Evolutionary conservation across 1,140 invertebrate genomes (phyloP).

Genomic region (Drosophila truncata): DNA sequence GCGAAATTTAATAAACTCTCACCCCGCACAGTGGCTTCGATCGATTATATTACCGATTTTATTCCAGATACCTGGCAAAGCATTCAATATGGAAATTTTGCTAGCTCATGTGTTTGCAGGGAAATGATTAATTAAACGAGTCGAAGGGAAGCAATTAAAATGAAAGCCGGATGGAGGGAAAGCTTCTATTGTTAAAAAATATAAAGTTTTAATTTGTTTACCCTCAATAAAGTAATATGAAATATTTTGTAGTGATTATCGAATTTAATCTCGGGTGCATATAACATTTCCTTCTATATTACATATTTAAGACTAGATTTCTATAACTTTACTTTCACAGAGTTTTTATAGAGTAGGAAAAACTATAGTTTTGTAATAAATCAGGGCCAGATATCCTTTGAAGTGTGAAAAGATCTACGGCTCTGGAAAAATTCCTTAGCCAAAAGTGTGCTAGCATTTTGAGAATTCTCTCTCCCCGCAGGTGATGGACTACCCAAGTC

Average conservation of each 20-base stretch:
- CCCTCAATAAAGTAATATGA: no score
- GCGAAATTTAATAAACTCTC: constrained; percentile 74
- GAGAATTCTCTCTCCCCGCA: not conserved
- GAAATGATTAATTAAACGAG: constrained; percentile 18
- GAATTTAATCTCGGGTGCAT: no score
- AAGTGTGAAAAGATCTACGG: not conserved
- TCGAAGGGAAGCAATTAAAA: constrained; percentile 1
- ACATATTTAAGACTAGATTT: no score
- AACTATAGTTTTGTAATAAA: not conserved
- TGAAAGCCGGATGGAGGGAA: not conserved
- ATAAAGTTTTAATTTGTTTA: no score
- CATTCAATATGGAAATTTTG: constrained; percentile 35
- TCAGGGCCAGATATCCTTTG: not conserved
- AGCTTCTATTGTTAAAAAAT: not conserved
- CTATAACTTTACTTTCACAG: no score
- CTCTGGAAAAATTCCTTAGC: not conserved
- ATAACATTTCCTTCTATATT: no score
- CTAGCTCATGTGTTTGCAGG: constrained; percentile 13
- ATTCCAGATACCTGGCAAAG: constrained; percentile 17
- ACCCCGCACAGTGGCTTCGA: constrained; percentile 39
- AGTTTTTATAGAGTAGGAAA: no score
- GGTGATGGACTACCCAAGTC: constrained; percentile 5
- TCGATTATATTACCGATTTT: constrained; percentile 42
- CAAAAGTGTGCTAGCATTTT: not conserved
- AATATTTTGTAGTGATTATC: no score